These are phyloP conservation scores for Gymnocheta viridis DNA, from an alignment of 2,888 invertebrate species.

Conservation along the genomic window DNA sequence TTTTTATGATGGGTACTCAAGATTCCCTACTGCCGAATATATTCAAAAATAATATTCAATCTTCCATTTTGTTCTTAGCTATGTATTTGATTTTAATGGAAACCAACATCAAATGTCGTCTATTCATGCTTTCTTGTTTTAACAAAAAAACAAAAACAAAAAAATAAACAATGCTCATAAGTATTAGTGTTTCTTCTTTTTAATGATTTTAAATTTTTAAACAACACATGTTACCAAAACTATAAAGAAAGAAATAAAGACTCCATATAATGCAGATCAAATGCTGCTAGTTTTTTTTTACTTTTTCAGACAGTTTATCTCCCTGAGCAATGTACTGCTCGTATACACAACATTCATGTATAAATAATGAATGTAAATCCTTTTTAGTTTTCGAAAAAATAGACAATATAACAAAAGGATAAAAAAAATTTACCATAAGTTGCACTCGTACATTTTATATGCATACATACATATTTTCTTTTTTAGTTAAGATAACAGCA, in stretches of 20 bases:
- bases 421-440: conserved; percentile 42
- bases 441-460: conserved; percentile 5
- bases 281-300: conserved; percentile 31
- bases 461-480: not conserved
- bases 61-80: not conserved
- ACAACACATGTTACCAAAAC: conserved; percentile 64
- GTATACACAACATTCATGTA: conserved; percentile 42
- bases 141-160: not conserved
- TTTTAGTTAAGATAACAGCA: conserved; percentile 21
- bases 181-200: conserved; percentile 34
- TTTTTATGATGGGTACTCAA: not conserved
- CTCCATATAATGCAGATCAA: conserved; percentile 54
- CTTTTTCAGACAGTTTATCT: conserved; percentile 54
- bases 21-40: not conserved
- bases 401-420: conserved; percentile 20
- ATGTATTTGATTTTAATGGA: conserved; percentile 3
- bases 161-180: not conserved
- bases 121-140: conserved; percentile 13
- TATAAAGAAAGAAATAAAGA: conserved; percentile 42
- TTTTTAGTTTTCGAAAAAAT: conserved; percentile 45
- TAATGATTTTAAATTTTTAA: conserved; percentile 59
- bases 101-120: conserved; percentile 35
- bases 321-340: conserved; percentile 27
- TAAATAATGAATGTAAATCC: conserved; percentile 65
- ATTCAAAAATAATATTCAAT: no score